Evolutionary conservation across 2,888 invertebrate genomes (phyloP), one percentile per base, ranked within the genome.

Genomic region (Zhengitettix transpicula): DNA sequence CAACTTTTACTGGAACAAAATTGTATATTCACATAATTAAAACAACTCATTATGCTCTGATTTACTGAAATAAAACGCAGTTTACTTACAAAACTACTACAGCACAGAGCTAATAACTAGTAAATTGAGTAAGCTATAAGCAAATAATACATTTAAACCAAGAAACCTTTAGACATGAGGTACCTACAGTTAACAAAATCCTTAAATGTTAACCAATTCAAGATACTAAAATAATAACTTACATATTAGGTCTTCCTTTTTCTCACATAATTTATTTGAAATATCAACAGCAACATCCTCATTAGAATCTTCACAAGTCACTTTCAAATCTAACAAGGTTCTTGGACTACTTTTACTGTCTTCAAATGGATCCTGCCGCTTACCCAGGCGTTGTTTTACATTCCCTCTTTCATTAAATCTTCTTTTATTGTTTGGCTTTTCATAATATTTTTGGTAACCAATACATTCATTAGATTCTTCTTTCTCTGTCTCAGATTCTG

Each of bases 161-260:
- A n/a, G n/a, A n/a, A n/a, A n/a, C n/a, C n/a, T n/a, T n/a, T n/a
- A n/a, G n/a, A n/a, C n/a, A n/a, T n/a, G n/a, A n/a, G n/a, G n/a
- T n/a, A n/a, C n/a, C n/a, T n/a, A n/a, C n/a, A n/a, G n/a, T n/a
- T n/a, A n/a, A n/a, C n/a, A n/a, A n/a, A n/a, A n/a, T n/a, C n/a
- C n/a, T n/a, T n/a, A n/a, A 28, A 28, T 28, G 2, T 28, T 7
- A 28, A 28, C 7, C 28, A 28, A 28, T 28, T 28, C 28, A 28
- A 5, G 7, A 28, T 28, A 28, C 28, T 28, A 47, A 47, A 47
- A 47, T 2, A 60, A 56, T 61, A 64, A 71, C 80, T 76, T 75
- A 88, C 89, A 75, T 68, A 89, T 75, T 67, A 90, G 77, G 55
- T 82, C 81, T 68, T 82, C 82, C 65, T 89, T 87, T 66, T 83